Evolutionary conservation across 2,888 invertebrate genomes (phyloP), one percentile per base, ranked within the genome.

Genomic region (Lumbricus terrestris): DNA sequence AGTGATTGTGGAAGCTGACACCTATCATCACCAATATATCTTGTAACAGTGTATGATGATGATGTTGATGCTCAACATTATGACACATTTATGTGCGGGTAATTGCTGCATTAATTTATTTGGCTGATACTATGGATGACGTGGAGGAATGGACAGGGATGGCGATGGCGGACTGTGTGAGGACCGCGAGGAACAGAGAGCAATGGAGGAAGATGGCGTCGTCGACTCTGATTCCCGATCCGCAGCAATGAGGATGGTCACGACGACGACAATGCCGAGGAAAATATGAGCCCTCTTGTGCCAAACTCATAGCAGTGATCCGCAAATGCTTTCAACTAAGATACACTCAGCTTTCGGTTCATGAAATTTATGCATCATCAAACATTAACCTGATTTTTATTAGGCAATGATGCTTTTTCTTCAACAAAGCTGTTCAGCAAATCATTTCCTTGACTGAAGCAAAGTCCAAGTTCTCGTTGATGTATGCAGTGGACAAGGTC

Each of bases 371-470:
- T 33, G 34, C 42, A 37, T 88, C 40, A 34, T 37, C 23, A 90
- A 47, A 88, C n/a, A 69, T 69, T 85, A 85, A 92, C 92, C 91
- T 91, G 91, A 88, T 92, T 92, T 37, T 91, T 91, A 54, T 90
- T 91, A 23, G 92, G 92, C 40, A 92, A 82, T 16, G 92, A 91
- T 18, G 92, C 92, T 88, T 92, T 92, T 37, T 92, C 92, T 90
- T 92, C 92, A 33, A 90, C 91, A 82, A 91, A 90, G 34, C 69
- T 90, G 40, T 42, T 38, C 33, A 90, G n/a, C n/a, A 85, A 88
- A 90, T 90, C 42, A 18, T 37, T 34, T 85, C 35, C 18, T 37
- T 18, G 37, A 85, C 37, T 85, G 34, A 23, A 85, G 35, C 23
- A 23, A 37, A 85, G 34, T 85, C 85, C 85, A 85, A 85, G 34